These are phyloP conservation scores for Paramisgurnus dabryanus DNA, from an alignment of 2,113 vertebrate genomes.

Conservation along the genomic window DNA sequence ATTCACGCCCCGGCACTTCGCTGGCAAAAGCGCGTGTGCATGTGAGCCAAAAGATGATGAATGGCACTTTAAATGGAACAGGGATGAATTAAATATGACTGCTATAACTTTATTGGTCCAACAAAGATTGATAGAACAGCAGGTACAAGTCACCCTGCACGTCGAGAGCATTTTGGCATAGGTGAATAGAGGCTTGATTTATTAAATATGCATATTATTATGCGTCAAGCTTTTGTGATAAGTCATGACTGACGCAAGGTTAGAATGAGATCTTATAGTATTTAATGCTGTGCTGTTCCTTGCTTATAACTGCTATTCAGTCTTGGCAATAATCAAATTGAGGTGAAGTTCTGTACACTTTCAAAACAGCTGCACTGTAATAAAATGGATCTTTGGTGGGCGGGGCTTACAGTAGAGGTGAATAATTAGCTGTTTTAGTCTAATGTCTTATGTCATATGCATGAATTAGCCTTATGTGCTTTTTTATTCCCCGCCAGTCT, in stretches of 20 bases:
- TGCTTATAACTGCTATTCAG: constrained; percentile 4
- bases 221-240: not conserved
- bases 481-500: no score
- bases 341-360: constrained; percentile 7
- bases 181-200: not conserved
- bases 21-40: constrained; percentile 59
- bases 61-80: constrained; percentile 62
- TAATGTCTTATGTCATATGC: not conserved
- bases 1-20: constrained; percentile 56
- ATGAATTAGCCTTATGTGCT: no score
- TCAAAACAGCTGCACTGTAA: not conserved
- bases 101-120: constrained; percentile 64
- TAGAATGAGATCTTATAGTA: not conserved
- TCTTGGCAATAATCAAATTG: not conserved
- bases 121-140: constrained; percentile 64
- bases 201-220: not conserved
- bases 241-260: not conserved
- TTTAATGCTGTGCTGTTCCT: not conserved
- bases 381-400: constrained; percentile 3
- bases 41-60: constrained; percentile 64
- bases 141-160: constrained; percentile 18
- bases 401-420: not conserved
- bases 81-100: constrained; percentile 71
- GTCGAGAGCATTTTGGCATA: not conserved
- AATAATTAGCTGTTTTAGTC: not conserved